Evolutionary conservation across 2,888 invertebrate genomes (phyloP).

Genomic region (Hydrotaea cyrtoneurina): DNA sequence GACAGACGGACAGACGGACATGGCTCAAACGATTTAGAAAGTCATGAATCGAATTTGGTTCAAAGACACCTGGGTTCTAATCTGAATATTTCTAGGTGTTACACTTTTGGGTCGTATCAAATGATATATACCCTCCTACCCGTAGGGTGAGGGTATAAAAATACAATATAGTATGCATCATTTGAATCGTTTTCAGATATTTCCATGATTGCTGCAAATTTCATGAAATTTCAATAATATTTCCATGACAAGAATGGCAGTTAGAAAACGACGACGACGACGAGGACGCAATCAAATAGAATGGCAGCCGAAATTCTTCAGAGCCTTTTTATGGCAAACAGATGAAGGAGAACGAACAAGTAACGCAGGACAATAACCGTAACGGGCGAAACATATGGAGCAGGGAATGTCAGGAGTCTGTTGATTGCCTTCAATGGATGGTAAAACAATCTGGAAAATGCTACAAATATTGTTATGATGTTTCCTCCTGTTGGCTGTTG

Average conservation of each 20-base stretch:
- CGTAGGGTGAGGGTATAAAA: too few relatives aligned
- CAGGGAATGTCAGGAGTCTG: background rate
- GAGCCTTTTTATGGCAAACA: background rate
- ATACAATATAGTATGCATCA: background rate
- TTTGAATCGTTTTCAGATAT: slow-evolving; percentile 19
- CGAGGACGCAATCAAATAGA: too few relatives aligned
- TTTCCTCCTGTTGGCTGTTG: background rate
- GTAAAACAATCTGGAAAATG: background rate
- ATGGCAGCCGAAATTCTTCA: background rate
- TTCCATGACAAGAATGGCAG: background rate
- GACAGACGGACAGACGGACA: too few relatives aligned
- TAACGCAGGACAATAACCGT: background rate
- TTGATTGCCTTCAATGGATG: background rate
- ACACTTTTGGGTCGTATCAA: too few relatives aligned
- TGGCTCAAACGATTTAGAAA: too few relatives aligned
- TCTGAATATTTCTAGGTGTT: too few relatives aligned
- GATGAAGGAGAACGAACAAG: background rate
- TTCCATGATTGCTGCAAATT: slow-evolving; percentile 11
- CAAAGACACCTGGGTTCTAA: too few relatives aligned
- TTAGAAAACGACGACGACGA: too few relatives aligned
- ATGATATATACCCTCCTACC: too few relatives aligned
- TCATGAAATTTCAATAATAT: slow-evolving; percentile 16
- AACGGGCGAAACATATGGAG: background rate
- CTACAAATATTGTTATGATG: background rate
- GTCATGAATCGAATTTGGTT: too few relatives aligned